phyloP scores from a whole-genome alignment of 2,888 invertebrate species.

The Sepiola atlantica region DNA sequence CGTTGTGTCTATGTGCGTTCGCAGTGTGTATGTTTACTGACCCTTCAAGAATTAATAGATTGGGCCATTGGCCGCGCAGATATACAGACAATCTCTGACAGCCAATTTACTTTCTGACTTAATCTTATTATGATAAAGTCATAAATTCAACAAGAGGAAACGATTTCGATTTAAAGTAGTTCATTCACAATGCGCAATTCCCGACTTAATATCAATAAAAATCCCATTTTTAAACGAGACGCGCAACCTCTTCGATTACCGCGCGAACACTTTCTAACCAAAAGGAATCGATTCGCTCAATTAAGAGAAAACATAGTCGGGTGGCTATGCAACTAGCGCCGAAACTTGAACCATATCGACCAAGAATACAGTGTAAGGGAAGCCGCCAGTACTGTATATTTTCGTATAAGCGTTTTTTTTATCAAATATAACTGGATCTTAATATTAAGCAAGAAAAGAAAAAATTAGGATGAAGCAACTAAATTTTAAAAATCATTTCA shows the following conservation, averaged over 20 bases:
- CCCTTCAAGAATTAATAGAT: not conserved
- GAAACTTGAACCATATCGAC: not conserved
- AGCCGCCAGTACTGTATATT: too few relatives aligned
- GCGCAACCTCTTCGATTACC: not conserved
- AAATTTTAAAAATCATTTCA: too few relatives aligned
- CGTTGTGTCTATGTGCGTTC: not conserved
- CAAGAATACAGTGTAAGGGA: not conserved
- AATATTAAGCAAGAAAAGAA: too few relatives aligned
- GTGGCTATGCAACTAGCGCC: not conserved
- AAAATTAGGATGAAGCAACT: too few relatives aligned
- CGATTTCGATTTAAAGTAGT: not conserved
- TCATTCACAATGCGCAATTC: slow-evolving; percentile 9
- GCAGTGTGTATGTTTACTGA: not conserved
- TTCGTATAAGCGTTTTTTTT: too few relatives aligned
- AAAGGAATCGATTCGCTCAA: not conserved
- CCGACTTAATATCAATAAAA: slow-evolving; percentile 6
- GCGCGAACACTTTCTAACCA: not conserved
- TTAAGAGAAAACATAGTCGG: not conserved
- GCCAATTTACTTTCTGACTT: not conserved
- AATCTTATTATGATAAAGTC: slow-evolving; percentile 21
- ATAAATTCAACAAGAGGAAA: slow-evolving; percentile 16
- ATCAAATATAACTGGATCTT: too few relatives aligned
- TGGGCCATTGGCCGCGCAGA: not conserved
- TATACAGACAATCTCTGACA: not conserved
- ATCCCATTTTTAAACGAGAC: not conserved